These are phyloP conservation scores for Leucophenga varia DNA, from an alignment of 1,140 invertebrate species.

Conservation along the genomic window DNA sequence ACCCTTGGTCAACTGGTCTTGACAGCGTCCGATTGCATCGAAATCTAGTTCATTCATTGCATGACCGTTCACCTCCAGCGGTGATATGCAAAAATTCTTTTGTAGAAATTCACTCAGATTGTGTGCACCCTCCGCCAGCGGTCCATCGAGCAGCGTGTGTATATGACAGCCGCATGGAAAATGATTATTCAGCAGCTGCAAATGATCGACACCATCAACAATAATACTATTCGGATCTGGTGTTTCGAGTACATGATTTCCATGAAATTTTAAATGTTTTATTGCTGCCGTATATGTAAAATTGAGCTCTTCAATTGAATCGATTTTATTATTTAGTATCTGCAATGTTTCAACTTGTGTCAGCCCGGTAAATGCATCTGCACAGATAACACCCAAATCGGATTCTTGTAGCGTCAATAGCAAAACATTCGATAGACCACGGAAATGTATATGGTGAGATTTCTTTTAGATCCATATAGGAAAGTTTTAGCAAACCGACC, in stretches of 20 bases:
- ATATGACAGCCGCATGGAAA: constrained; percentile 83
- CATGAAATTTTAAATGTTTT: constrained; percentile 69
- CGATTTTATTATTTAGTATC: constrained; percentile 81
- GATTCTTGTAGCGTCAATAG: constrained; percentile 75
- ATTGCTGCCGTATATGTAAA: constrained; percentile 69
- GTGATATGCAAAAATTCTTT: constrained; percentile 83
- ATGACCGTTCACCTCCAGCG: constrained; percentile 75
- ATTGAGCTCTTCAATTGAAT: constrained; percentile 72
- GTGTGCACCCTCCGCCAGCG: constrained; percentile 66
- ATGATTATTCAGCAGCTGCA: constrained; percentile 73
- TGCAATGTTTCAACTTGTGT: constrained; percentile 69
- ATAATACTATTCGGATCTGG: constrained; percentile 67
- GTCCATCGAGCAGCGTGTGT: constrained; percentile 71
- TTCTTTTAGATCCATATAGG: constrained; percentile 76
- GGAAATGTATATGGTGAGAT: constrained; percentile 71
- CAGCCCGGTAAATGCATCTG: constrained; percentile 72
- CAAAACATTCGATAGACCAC: constrained; percentile 72
- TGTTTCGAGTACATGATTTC: constrained; percentile 78
- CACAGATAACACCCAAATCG: constrained; percentile 71
- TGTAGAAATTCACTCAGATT: constrained; percentile 66
- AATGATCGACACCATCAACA: constrained; percentile 65
- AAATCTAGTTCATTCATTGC: constrained; percentile 70
- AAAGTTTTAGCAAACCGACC: constrained; percentile 73
- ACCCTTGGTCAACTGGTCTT: constrained; percentile 67
- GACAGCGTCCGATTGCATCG: constrained; percentile 67